phyloP scores from a whole-genome alignment of 2,888 invertebrate species.

The Apotomis turbidana region DNA sequence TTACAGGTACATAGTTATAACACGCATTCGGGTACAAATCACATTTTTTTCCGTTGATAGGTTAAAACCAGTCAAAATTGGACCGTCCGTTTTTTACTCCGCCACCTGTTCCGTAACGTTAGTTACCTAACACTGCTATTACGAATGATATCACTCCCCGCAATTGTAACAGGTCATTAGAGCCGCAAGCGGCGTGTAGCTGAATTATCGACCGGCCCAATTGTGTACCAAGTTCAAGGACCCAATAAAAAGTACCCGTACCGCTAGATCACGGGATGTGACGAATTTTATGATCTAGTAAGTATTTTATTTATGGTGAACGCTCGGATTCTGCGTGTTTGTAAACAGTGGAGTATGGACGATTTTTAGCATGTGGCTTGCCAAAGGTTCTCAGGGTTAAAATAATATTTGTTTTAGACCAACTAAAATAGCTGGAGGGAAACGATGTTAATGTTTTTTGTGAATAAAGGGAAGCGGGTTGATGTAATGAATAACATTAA shows the following conservation, averaged over 20 bases:
- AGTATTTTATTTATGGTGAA: conserved; percentile 52
- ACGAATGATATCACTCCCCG: conserved; percentile 66
- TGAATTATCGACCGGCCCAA: conserved; percentile 80
- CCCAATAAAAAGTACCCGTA: conserved; percentile 71
- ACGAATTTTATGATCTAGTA: conserved; percentile 55
- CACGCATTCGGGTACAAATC: too few relatives aligned
- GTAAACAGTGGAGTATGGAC: conserved; percentile 47
- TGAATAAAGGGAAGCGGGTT: conserved; percentile 11
- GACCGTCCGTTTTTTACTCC: conserved; percentile 16
- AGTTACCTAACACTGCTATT: conserved; percentile 50
- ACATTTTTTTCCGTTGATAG: not conserved
- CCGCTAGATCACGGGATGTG: conserved; percentile 60
- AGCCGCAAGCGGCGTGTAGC: conserved; percentile 60
- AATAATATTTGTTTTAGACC: conserved; percentile 27
- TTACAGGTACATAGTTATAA: not conserved
- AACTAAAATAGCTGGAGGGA: conserved; percentile 10
- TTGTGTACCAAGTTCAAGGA: conserved; percentile 80
- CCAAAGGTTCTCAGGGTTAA: conserved; percentile 29
- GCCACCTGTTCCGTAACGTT: conserved; percentile 31
- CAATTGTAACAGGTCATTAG: conserved; percentile 58
- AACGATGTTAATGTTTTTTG: conserved; percentile 2
- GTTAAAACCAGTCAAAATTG: conserved; percentile 4
- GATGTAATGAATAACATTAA: conserved; percentile 23
- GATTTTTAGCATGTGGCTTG: conserved; percentile 44
- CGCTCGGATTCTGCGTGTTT: conserved; percentile 51